phyloP scores from a whole-genome alignment of 1,140 invertebrate genomes.

The Yoshiicerus persimilis region DNA sequence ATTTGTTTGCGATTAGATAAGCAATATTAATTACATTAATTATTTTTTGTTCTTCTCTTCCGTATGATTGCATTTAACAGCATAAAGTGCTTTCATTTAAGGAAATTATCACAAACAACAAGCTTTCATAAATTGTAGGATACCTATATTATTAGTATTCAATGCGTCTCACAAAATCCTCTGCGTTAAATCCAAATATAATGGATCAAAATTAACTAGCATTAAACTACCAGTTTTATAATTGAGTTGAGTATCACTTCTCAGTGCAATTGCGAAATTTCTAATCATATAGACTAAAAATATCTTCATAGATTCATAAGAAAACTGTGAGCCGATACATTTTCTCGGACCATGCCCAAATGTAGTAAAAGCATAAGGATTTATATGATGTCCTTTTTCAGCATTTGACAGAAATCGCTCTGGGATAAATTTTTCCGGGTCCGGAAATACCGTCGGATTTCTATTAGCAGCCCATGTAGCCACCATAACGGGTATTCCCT shows the following conservation, averaged over 20 bases:
- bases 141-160: too few relatives aligned
- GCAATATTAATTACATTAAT: too few relatives aligned
- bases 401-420: conserved; percentile 82
- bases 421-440: conserved; percentile 75
- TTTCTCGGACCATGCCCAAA: conserved; percentile 42
- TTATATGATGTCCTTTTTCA: neutral
- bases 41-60: too few relatives aligned
- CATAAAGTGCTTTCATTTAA: too few relatives aligned
- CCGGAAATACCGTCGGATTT: conserved; percentile 65
- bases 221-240: conserved; percentile 32
- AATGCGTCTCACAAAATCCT: neutral
- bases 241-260: conserved; percentile 30
- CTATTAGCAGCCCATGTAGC: too few relatives aligned
- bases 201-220: conserved; percentile 26
- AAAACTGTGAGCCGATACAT: conserved; percentile 44
- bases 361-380: conserved; percentile 32
- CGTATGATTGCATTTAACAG: too few relatives aligned
- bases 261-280: conserved; percentile 33
- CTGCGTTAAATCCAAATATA: conserved; percentile 35
- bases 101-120: too few relatives aligned
- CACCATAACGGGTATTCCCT: conserved; percentile 31
- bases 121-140: too few relatives aligned
- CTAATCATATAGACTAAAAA: conserved; percentile 17
- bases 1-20: too few relatives aligned
- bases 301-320: conserved; percentile 37